Conservation (phyloP, 2,888 invertebrate genomes). For the Oligia latruncula region DNA sequence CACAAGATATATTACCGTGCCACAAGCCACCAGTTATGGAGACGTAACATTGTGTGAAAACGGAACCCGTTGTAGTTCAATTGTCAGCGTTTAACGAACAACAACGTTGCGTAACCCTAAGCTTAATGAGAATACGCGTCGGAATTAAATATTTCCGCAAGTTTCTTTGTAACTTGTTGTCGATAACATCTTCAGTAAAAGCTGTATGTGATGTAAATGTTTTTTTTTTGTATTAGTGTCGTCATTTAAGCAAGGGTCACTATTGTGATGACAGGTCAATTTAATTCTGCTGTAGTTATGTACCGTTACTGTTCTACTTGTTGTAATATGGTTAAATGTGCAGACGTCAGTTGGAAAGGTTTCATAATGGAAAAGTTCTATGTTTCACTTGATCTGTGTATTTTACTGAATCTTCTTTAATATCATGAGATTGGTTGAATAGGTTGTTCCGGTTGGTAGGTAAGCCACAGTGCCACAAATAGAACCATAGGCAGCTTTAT, state of each 20-base stretch:
- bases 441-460: not conserved
- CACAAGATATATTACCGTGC: not conserved
- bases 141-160: constrained; percentile 67
- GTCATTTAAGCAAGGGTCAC: constrained; percentile 36
- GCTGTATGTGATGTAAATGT: constrained; percentile 40
- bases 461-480: not conserved
- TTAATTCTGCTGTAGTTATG: constrained; percentile 36
- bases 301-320: too few species aligned
- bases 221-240: constrained; percentile 29
- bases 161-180: constrained; percentile 58
- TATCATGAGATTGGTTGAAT: not conserved
- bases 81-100: constrained; percentile 56
- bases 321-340: constrained; percentile 3
- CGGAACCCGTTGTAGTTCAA: constrained; percentile 52
- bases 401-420: not conserved
- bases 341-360: not conserved
- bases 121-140: constrained; percentile 62
- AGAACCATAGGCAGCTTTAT: not conserved
- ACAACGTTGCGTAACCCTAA: constrained; percentile 57
- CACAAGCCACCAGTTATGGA: not conserved
- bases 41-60: constrained; percentile 59
- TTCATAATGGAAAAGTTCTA: not conserved
- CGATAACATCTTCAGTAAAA: constrained; percentile 49
- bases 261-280: constrained; percentile 31
- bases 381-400: not conserved